A percentile compares a stretch with the other conserved stretches of the same genome.
These are phyloP conservation scores for Myotis planiceps DNA, from an alignment of 2,797 vertebrate genomes.

Conservation along the genomic window DNA sequence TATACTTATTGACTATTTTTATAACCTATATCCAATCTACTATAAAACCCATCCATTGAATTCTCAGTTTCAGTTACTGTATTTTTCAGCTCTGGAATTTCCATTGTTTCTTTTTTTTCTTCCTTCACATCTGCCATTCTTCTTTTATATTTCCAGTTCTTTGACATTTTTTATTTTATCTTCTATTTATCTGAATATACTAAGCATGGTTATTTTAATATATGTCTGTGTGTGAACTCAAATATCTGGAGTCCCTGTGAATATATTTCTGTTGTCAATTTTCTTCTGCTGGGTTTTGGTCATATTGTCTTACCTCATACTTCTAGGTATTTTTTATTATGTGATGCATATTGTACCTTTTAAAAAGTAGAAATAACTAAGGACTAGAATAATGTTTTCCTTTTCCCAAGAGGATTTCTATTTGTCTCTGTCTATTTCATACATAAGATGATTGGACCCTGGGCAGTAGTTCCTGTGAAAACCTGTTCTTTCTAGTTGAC, in stretches of 20 bases:
- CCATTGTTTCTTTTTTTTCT: neutral
- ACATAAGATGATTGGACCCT: neutral
- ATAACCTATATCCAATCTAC: neutral
- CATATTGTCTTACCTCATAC: neutral
- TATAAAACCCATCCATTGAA: neutral
- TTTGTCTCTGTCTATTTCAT: neutral
- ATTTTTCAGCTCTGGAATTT: neutral
- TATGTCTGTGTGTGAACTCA: neutral
- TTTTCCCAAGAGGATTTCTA: constrained; percentile 15
- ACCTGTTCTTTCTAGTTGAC: neutral
- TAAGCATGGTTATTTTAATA: neutral
- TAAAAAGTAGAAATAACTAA: constrained; percentile 3
- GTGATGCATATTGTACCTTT: neutral
- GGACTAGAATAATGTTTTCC: neutral
- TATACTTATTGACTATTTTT: neutral
- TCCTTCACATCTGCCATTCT: neutral
- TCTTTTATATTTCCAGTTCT: neutral
- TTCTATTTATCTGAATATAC: neutral
- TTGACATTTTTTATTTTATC: neutral
- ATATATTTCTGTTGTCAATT: neutral
- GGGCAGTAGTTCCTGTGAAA: neutral
- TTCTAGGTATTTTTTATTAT: neutral
- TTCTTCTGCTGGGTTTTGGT: neutral
- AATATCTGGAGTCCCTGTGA: neutral
- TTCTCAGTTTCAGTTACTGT: neutral